These are phyloP conservation scores for Dinoponera quadriceps DNA, from an alignment of 1,140 invertebrate genomes.

Conservation along the genomic window DNA sequence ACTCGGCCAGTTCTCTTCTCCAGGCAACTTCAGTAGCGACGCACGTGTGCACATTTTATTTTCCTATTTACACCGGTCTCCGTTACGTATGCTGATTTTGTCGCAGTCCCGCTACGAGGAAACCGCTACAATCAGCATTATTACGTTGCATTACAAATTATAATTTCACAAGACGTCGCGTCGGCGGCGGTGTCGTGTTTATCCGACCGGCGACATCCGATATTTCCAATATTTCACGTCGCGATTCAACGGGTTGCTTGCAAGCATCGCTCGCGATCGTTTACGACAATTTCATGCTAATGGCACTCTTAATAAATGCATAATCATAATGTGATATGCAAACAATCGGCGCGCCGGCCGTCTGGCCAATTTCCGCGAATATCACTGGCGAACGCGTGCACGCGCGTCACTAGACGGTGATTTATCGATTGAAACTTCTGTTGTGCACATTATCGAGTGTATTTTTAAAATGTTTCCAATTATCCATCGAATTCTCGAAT, in stretches of 20 bases:
- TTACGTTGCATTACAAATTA: background rate
- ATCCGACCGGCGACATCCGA: background rate
- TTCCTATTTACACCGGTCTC: too few species aligned
- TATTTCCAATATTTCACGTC: conserved; percentile 10
- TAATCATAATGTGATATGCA: conserved; percentile 10
- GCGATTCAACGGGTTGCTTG: background rate
- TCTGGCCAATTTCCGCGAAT: conserved; percentile 37
- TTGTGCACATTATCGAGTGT: background rate
- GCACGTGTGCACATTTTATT: background rate
- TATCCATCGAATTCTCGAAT: background rate
- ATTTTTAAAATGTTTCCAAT: background rate
- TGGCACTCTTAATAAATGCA: conserved; percentile 11
- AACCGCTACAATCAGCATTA: background rate
- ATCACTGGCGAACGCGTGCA: background rate
- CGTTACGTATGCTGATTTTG: conserved; percentile 7
- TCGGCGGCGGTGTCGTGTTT: background rate
- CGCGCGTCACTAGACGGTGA: background rate
- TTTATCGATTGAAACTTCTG: background rate
- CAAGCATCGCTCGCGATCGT: background rate
- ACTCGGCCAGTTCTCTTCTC: background rate
- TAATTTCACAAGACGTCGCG: background rate
- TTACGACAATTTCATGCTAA: conserved; percentile 38
- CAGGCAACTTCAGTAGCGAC: too few species aligned
- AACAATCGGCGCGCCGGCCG: background rate
- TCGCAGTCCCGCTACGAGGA: background rate